Evolutionary conservation across 2,113 vertebrate genomes (phyloP).

Genomic region (Genyomyrus donnyi): DNA sequence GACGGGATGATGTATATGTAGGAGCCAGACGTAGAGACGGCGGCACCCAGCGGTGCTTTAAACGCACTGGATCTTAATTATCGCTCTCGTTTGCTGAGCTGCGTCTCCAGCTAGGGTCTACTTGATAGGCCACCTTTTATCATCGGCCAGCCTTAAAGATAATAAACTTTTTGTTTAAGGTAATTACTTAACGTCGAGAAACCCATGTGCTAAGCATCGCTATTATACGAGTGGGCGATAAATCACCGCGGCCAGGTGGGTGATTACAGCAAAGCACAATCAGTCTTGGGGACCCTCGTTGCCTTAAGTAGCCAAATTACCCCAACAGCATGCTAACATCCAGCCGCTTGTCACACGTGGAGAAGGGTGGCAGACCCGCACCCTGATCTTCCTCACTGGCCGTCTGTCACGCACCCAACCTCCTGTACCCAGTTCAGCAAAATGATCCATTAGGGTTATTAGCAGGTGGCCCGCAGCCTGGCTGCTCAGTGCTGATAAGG

Average conservation of each 20-base stretch:
- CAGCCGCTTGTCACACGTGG: conserved; percentile 31
- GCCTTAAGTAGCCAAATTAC: conserved; percentile 75
- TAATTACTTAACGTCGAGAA: conserved; percentile 82
- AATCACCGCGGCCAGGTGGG: conserved; percentile 74
- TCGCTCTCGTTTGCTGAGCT: conserved; percentile 42
- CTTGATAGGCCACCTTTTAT: conserved; percentile 65
- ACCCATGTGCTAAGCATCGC: conserved; percentile 70
- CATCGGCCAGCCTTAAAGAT: conserved; percentile 63
- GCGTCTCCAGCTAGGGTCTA: conserved; percentile 38
- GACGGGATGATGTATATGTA: not conserved
- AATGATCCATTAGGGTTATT: conserved; percentile 75
- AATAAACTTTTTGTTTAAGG: conserved; percentile 77
- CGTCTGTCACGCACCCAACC: conserved; percentile 50
- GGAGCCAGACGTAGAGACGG: conserved; percentile 37
- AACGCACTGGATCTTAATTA: conserved; percentile 66
- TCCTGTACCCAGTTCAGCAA: conserved; percentile 55
- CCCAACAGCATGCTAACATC: conserved; percentile 70
- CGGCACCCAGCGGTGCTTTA: conserved; percentile 46
- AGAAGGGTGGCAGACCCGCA: conserved; percentile 31
- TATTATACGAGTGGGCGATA: conserved; percentile 71
- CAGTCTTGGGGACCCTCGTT: conserved; percentile 68
- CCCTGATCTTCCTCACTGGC: conserved; percentile 43
- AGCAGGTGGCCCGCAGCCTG: conserved; percentile 58
- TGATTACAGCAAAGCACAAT: conserved; percentile 72
- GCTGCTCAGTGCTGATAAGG: conserved; percentile 66